These are phyloP conservation scores for Hetaerina titia DNA, from an alignment of 2,888 invertebrate genomes.

Conservation along the genomic window DNA sequence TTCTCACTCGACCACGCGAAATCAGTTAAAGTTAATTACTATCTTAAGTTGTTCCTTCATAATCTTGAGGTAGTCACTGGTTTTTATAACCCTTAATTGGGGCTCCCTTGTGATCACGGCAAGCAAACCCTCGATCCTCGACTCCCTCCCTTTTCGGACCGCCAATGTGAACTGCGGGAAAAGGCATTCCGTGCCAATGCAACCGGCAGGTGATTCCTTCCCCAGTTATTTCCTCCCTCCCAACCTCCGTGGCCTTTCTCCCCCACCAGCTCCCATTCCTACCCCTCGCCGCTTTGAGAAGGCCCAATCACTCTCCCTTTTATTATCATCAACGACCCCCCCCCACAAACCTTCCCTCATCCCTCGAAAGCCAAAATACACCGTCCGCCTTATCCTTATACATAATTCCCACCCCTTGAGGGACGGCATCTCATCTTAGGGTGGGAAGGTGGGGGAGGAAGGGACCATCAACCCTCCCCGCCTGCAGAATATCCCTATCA, in stretches of 20 bases:
- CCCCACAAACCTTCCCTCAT: background rate
- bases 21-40: background rate
- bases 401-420: conserved; percentile 20
- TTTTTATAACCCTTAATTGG: conserved; percentile 3
- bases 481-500: background rate
- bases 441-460: background rate
- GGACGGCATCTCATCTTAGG: conserved; percentile 12
- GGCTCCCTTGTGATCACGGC: background rate
- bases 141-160: background rate
- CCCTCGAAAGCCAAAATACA: background rate
- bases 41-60: background rate
- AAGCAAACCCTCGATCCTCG: background rate
- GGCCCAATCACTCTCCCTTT: background rate
- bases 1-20: background rate
- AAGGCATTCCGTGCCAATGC: background rate
- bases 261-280: background rate
- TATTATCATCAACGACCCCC: background rate
- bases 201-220: background rate
- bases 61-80: background rate
- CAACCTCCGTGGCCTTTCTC: background rate
- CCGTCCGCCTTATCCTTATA: background rate
- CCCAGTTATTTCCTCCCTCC: background rate
- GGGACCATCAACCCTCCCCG: background rate
- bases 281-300: background rate
- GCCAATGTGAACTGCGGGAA: background rate